Evolutionary conservation across 64 coral and sea anemone genomes (phyloP), one percentile per base, ranked within the genome.

Genomic region (Exaiptasia diaphana): DNA sequence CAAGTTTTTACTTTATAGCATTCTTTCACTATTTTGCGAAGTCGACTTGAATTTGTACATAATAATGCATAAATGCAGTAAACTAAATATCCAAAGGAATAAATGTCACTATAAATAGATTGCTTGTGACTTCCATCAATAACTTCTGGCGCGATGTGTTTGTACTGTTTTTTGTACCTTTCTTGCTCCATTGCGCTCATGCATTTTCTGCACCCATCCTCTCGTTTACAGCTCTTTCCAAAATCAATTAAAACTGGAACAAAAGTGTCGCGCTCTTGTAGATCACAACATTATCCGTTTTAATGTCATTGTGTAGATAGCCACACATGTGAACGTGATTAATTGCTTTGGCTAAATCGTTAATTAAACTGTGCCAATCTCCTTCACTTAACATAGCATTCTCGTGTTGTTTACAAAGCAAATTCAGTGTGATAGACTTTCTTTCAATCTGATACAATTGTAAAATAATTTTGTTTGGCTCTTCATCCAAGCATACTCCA

Each of bases 261-360:
- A 38, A 43, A 43, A 30, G 22, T 18, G n/a, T 70, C 67, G 34
- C 39, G 40, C 8, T 43, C 34, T 0, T 70, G 39, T 70, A 70
- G 30, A 70, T 70, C 23, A 70, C 67, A 70, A 70, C 4, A 70
- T 70, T 70, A 70, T 70, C 67, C 34, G 30, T 37, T 32, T 70
- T 70, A 3, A 70, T 70, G 34, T 70, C 40, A 43, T 70, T 70
- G 40, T 70, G 67, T 29, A 61, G 56, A 26, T 29, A 23, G 24
- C 56, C 56, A 61, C 56, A 61, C 26, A 23, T 29, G 56, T 61
- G 56, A 29, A 61, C 56, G 32, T 26, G 56, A 61, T 61, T 0
- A 61, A 61, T 23, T 61, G 24, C 56, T 61, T 61, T 61, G 2
- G 56, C 56, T 61, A 61, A 29, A 29, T 61, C 32, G 32, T 61